Evolutionary conservation across 2,888 invertebrate genomes (phyloP).

Genomic region (Drosophila kanekoi): DNA sequence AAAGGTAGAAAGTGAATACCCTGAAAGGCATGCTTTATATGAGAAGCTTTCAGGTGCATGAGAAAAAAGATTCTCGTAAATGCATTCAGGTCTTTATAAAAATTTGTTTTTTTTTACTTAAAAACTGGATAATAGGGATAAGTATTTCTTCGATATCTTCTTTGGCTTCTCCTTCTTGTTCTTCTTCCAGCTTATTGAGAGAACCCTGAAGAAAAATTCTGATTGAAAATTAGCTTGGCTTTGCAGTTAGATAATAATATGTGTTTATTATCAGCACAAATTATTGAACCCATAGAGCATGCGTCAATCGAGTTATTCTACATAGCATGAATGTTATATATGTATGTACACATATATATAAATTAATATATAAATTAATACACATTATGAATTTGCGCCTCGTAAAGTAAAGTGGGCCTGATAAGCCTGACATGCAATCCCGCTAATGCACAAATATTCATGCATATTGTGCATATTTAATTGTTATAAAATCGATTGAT

Average conservation of each 20-base stretch:
- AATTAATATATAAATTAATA: background rate
- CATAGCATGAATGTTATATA: background rate
- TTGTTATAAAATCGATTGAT: slow-evolving; percentile 16
- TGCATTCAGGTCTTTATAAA: no score
- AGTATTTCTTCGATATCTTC: no score
- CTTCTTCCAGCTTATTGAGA: no score
- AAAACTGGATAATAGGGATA: no score
- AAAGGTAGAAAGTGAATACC: no score
- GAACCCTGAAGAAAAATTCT: background rate
- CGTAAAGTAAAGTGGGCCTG: slow-evolving; percentile 9
- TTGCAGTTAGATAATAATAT: slow-evolving; percentile 61
- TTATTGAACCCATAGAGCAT: slow-evolving; percentile 41
- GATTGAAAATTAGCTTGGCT: slow-evolving; percentile 36
- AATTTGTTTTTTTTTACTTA: no score
- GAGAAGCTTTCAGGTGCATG: no score
- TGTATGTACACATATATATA: slow-evolving; percentile 2
- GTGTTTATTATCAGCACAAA: slow-evolving; percentile 47
- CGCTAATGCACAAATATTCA: slow-evolving; percentile 23
- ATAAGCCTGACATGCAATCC: slow-evolving; percentile 26
- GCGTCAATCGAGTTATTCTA: slow-evolving; percentile 40
- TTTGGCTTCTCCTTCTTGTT: no score
- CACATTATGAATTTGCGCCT: slow-evolving; percentile 4
- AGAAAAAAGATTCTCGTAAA: no score
- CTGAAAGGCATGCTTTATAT: no score
- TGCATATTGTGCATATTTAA: slow-evolving; percentile 9